Base-by-base conservation (phyloP, 2,113 vertebrate species). In the Nesogale talazaci region DNA sequence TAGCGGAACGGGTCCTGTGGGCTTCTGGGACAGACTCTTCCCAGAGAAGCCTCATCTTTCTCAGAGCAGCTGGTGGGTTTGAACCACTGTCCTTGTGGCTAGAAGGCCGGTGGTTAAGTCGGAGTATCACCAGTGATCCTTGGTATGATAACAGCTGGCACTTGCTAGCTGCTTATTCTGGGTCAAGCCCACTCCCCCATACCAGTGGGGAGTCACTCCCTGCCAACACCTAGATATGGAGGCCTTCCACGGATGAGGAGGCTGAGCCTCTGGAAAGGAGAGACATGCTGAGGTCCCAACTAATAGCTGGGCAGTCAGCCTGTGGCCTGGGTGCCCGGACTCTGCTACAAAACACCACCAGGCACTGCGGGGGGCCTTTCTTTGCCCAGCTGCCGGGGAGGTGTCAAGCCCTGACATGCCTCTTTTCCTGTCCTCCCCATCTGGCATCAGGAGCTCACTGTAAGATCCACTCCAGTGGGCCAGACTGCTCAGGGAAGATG, bases 311-410 rank as follows among this genome's bases (percentile, higher is more conserved):
- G 78, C 31, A 76, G 20, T 34, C 12, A 83, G 25, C 29, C 52
- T 27, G 7, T 83, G 52, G 56, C 23, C 40, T 22, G 5, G 11
- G 40, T 29, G 1, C 69, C 20, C 6, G 15, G 59, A 38, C 36
- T 34, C 59, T 0, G 0, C 34, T 74, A 67, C 57, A 15, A 0
- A 0, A 3, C 20, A 27, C 36, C 22, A 34, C 72, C 2, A 14
- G 15, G 14, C 9, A 20, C 23, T 36, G 1, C 17, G 27, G 36
- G 36, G 22, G n/a, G 17, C 9, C 8, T 10, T 23, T 8, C 40
- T n/a, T 14, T 3, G 10, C 4, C 1, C 0, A 1, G 5, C 12
- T 12, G 29, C 59, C 31, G 7, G 17, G 46, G 7, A 36, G 38
- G 29, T 20, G 34, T 36, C 59, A 5, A 6, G 20, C 83, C 46